Conservation (phyloP, 2,888 invertebrate genomes). For the Hyposoter didymator region DNA sequence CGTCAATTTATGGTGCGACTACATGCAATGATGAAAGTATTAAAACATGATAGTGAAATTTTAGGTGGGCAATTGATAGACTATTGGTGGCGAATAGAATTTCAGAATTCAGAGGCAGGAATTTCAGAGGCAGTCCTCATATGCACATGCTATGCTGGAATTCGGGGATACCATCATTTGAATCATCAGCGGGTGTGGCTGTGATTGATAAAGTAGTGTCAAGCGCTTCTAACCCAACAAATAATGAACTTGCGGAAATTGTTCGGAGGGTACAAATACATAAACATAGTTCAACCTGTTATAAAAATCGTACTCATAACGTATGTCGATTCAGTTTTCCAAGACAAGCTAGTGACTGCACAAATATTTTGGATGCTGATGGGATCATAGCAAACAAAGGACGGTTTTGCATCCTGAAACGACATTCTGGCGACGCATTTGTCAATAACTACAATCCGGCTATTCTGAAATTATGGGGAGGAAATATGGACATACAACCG, state of each 20-base stretch:
- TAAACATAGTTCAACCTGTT: slow-evolving; percentile 4
- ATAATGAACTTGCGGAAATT: background rate
- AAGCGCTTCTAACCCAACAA: slow-evolving; percentile 59
- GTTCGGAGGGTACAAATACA: slow-evolving; percentile 3
- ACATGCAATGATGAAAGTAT: slow-evolving; percentile 66
- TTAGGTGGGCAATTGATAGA: slow-evolving; percentile 68
- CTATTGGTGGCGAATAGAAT: slow-evolving; percentile 77
- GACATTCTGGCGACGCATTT: slow-evolving; percentile 36
- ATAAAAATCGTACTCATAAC: background rate
- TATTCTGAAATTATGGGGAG: slow-evolving; percentile 74
- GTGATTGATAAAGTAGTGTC: slow-evolving; percentile 62
- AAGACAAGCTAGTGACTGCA: slow-evolving; percentile 1
- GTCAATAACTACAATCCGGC: slow-evolving; percentile 77
- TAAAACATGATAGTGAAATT: slow-evolving; percentile 66
- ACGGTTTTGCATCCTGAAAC: background rate
- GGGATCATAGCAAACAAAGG: background rate
- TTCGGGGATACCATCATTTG: slow-evolving; percentile 5
- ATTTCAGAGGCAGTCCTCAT: slow-evolving; percentile 10
- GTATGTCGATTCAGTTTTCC: slow-evolving; percentile 2
- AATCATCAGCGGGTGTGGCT: slow-evolving; percentile 64
- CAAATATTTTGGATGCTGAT: slow-evolving; percentile 12
- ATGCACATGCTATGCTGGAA: slow-evolving; percentile 1
- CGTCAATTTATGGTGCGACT: slow-evolving; percentile 74
- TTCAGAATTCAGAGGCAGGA: no score
- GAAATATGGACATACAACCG: slow-evolving; percentile 79